Evolutionary conservation across 1,140 invertebrate genomes (phyloP).

Genomic region (Samia ricini): DNA sequence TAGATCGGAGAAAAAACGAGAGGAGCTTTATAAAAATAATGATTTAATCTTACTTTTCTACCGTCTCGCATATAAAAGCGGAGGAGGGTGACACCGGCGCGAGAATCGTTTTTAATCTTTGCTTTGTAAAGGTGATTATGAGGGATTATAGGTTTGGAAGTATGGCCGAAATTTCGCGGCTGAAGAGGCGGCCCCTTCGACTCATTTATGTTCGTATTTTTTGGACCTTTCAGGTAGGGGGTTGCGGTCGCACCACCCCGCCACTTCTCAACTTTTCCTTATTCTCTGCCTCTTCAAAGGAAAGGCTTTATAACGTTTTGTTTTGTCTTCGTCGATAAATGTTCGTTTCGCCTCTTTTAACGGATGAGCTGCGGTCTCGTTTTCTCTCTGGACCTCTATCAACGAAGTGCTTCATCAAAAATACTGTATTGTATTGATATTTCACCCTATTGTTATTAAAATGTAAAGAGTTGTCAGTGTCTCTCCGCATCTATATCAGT

Average conservation of each 20-base stretch:
- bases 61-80: constrained; percentile 73
- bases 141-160: constrained; percentile 78
- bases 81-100: constrained; percentile 42
- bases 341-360: constrained; percentile 34
- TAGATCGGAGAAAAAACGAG: constrained; percentile 68
- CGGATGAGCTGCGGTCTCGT: constrained; percentile 44
- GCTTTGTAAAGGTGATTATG: constrained; percentile 80
- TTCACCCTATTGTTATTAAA: not conserved
- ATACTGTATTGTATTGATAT: constrained; percentile 6
- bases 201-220: constrained; percentile 72
- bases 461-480: too few species aligned
- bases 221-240: constrained; percentile 47
- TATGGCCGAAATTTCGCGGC: constrained; percentile 73
- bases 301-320: constrained; percentile 62
- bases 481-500: too few species aligned
- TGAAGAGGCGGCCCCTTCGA: constrained; percentile 57
- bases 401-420: not conserved
- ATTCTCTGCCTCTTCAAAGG: constrained; percentile 65
- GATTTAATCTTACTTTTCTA: constrained; percentile 75
- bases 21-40: constrained; percentile 77
- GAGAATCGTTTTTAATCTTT: constrained; percentile 79
- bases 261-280: constrained; percentile 69
- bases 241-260: constrained; percentile 59
- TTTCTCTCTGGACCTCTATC: constrained; percentile 2
- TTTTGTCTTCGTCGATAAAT: constrained; percentile 45